phyloP scores from a whole-genome alignment of 2,888 invertebrate species.

The Scotopteryx bipunctaria region DNA sequence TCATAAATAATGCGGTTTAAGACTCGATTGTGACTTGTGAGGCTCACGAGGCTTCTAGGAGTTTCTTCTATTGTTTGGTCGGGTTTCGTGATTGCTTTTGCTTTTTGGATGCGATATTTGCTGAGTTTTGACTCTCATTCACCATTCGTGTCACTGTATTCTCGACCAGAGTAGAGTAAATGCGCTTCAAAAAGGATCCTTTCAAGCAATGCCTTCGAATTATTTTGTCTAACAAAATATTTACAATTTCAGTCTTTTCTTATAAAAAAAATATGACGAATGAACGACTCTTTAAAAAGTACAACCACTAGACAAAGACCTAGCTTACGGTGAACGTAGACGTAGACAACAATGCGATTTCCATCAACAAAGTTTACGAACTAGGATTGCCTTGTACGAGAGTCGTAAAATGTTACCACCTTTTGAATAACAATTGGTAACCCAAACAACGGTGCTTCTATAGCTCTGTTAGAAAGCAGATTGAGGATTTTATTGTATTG shows the following conservation, averaged over 20 bases:
- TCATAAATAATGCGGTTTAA: constrained; percentile 30
- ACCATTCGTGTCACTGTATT: too few relatives aligned
- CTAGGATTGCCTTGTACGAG: constrained; percentile 57
- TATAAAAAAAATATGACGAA: not conserved
- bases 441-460: constrained; percentile 28
- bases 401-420: constrained; percentile 56
- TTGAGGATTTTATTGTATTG: constrained; percentile 4
- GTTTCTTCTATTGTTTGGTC: too few relatives aligned
- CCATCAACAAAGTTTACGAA: constrained; percentile 32
- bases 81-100: too few relatives aligned
- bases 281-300: constrained; percentile 1
- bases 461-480: constrained; percentile 21
- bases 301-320: constrained; percentile 11
- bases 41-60: not conserved
- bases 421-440: constrained; percentile 45
- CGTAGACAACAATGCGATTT: constrained; percentile 24
- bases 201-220: too few relatives aligned
- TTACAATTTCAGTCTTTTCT: too few relatives aligned
- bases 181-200: too few relatives aligned
- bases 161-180: too few relatives aligned
- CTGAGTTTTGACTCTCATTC: too few relatives aligned
- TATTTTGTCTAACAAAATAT: too few relatives aligned
- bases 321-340: constrained; percentile 7
- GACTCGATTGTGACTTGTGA: not conserved
- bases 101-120: too few relatives aligned